phyloP scores from a whole-genome alignment of 2,113 vertebrate genomes.

The Otolemur garnettii region DNA sequence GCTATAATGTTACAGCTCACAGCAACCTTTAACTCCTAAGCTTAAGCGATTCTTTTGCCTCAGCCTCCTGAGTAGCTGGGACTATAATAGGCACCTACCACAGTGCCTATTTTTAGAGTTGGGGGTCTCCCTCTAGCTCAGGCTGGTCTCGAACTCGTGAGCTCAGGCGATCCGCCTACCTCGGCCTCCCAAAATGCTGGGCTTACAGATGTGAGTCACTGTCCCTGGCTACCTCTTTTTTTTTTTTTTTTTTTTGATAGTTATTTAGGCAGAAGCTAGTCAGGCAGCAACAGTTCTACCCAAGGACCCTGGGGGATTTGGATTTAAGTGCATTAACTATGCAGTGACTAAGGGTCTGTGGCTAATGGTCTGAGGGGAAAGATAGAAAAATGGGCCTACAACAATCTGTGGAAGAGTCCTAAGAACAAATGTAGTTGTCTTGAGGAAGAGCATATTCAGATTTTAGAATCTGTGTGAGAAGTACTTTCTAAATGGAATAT shows the following conservation, averaged over 20 bases:
- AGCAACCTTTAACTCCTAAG: no score
- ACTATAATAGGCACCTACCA: no score
- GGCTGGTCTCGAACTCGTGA: no score
- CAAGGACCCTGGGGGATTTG: constrained; percentile 54
- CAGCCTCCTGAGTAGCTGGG: no score
- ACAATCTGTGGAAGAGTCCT: neutral
- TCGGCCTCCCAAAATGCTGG: no score
- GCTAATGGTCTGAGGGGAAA: neutral
- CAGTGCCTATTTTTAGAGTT: no score
- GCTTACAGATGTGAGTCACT: no score
- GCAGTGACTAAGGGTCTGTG: neutral
- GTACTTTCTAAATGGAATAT: constrained; percentile 29
- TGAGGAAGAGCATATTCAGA: neutral
- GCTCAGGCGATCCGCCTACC: no score
- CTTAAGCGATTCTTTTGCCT: no score
- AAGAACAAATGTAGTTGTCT: neutral
- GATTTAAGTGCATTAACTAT: constrained; percentile 31
- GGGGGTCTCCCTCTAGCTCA: no score
- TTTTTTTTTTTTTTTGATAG: neutral
- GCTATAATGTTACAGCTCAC: no score
- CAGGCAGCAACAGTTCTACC: constrained; percentile 49
- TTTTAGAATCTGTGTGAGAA: constrained; percentile 15
- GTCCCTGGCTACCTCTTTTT: neutral
- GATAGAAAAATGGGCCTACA: neutral
- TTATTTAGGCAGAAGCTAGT: neutral